phyloP scores from a whole-genome alignment of 1,140 invertebrate genomes.

The Drosophila teissieri region DNA sequence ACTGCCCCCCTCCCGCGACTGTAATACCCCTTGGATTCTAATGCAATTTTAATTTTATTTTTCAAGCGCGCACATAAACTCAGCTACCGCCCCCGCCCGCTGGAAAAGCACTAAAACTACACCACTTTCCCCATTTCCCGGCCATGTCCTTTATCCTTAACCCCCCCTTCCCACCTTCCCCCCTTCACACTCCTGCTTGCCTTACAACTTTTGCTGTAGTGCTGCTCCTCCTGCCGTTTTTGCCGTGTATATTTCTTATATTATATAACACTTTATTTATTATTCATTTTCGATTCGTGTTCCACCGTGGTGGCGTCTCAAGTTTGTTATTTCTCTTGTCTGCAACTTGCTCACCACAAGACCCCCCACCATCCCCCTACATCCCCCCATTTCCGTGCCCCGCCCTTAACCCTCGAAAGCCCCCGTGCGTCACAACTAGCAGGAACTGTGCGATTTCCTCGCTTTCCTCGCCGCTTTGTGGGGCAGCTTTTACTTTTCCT shows the following conservation, averaged over 20 bases:
- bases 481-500: constrained; percentile 54
- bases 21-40: constrained; percentile 78
- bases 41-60: constrained; percentile 83
- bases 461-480: constrained; percentile 42
- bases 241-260: constrained; percentile 77
- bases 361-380: not conserved
- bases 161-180: not conserved
- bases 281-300: constrained; percentile 83
- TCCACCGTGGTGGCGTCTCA: constrained; percentile 72
- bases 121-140: constrained; percentile 1
- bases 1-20: constrained; percentile 7
- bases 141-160: constrained; percentile 20
- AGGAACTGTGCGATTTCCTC: constrained; percentile 44
- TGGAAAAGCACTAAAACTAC: constrained; percentile 51
- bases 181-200: constrained; percentile 13
- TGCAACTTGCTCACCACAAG: constrained; percentile 75
- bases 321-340: constrained; percentile 83
- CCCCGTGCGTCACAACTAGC: constrained; percentile 29
- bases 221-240: constrained; percentile 46
- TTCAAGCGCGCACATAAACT: constrained; percentile 81
- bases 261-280: constrained; percentile 84
- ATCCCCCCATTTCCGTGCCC: not conserved
- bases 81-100: constrained; percentile 10
- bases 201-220: constrained; percentile 61
- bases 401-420: not conserved